A percentile compares a stretch with the other conserved stretches of the same genome.
Evolutionary conservation across 2,113 vertebrate genomes (phyloP).

Genomic region (Catagonus wagneri): DNA sequence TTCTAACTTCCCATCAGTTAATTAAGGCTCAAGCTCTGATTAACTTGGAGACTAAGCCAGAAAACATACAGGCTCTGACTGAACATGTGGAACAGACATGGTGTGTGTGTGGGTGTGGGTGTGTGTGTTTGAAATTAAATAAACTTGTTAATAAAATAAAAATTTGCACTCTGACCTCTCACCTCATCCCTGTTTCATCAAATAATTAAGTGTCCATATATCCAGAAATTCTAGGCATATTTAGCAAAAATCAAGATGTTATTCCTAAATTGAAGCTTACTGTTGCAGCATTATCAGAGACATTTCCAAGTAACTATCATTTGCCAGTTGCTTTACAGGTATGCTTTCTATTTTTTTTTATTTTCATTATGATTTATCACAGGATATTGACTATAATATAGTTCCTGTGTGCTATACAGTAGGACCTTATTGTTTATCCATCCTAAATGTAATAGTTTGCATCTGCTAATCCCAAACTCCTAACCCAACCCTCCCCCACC

Average conservation of each 20-base stretch:
- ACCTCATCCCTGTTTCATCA: background rate
- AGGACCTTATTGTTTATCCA: too few species aligned
- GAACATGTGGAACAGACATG: background rate
- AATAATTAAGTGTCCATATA: background rate
- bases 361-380: too few species aligned
- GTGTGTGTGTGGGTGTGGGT: too few species aligned
- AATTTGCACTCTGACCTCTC: background rate
- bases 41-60: background rate
- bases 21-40: background rate
- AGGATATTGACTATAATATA: too few species aligned
- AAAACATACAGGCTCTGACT: background rate
- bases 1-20: background rate
- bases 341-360: background rate
- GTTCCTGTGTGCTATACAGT: too few species aligned
- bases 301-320: background rate
- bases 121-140: background rate
- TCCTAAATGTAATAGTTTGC: too few species aligned
- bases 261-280: background rate
- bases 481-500: too few species aligned
- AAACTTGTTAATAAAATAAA: background rate
- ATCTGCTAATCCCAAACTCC: too few species aligned
- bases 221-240: background rate
- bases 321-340: background rate
- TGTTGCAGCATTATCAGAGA: background rate
- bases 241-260: background rate